Evolutionary conservation across 2,797 vertebrate species (phyloP), one percentile per base, ranked within the genome.

Genomic region (Tapera naevia): DNA sequence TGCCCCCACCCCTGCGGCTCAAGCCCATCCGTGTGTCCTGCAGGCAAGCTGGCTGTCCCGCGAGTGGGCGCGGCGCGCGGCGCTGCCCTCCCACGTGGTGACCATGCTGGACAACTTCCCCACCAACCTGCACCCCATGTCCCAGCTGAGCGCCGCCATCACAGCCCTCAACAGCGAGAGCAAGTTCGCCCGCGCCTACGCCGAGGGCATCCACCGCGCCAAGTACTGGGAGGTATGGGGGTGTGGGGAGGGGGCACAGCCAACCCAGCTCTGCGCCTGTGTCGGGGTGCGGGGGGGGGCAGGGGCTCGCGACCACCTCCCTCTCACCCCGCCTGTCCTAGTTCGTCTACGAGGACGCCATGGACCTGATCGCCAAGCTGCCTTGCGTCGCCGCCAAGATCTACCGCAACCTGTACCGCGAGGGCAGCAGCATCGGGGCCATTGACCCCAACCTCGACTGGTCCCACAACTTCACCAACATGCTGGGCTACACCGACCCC

Each of bases 31-130:
- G 14, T 13, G 4, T 18, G 48, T 18, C 5, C 53, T 21, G 5
- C 79, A 99, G 99, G 99, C 98, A 51, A 98, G 70, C 93, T 99
- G 99, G 99, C 95, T 99, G 81, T 99, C 99, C 72, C 98, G 98
- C 73, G 99, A 99, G 88, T 99, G 99, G 99, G 99, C 99, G 3
- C 99, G 99, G 91, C 98, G 99, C 3, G 99, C 99, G 0, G 99
- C 99, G 2, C 98, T 99, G 67, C 99, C 99, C 74, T 99, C 99
- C 28, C 99, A 99, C 4, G 99, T 99, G 56, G 99, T 99, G 96
- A 99, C 99, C 94, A 99, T 99, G 99, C 93, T 99, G 98, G 99
- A 99, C 96, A 99, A 99, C 93, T 99, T 99, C 97, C 99, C 99
- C 91, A 99, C 98, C 95, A 99, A 99, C 97, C 98, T 99, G 76